phyloP scores from a whole-genome alignment of 2,797 vertebrate genomes.

The Pantherophis alleghaniensis region DNA sequence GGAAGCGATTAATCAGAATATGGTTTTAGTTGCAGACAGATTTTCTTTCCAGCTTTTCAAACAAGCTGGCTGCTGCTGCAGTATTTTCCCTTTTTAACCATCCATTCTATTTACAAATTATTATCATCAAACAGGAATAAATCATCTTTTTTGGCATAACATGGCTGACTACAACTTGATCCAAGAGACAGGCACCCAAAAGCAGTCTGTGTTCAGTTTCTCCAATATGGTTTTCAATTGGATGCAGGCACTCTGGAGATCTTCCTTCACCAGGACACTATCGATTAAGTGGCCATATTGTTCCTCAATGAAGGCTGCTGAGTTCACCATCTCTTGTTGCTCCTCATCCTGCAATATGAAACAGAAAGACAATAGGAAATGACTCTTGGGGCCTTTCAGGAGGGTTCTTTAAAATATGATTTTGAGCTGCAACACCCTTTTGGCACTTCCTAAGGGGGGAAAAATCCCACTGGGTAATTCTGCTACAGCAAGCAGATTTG shows the following conservation, averaged over 20 bases:
- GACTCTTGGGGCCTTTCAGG: no score
- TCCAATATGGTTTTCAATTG: constrained; percentile 84
- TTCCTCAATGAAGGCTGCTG: constrained; percentile 84
- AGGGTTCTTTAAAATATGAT: background rate
- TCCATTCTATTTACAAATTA: constrained; percentile 44
- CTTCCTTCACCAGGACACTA: constrained; percentile 83
- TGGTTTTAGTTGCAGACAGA: background rate
- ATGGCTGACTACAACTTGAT: constrained; percentile 75
- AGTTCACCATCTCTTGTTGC: constrained; percentile 83
- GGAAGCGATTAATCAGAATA: background rate
- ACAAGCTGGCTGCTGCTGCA: background rate
- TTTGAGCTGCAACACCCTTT: background rate
- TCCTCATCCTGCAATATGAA: constrained; percentile 82
- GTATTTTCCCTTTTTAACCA: constrained; percentile 1
- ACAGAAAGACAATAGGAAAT: background rate
- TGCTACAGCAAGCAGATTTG: background rate
- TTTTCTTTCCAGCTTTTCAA: background rate
- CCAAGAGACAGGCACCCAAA: constrained; percentile 91
- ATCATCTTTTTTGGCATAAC: background rate
- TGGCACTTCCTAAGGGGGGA: background rate
- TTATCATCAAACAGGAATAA: constrained; percentile 22
- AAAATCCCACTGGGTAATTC: background rate
- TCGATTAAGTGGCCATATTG: constrained; percentile 88
- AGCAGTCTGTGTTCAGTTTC: constrained; percentile 78
- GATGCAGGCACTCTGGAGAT: constrained; percentile 77